Conservation (phyloP, 2,888 invertebrate species). For the Catocala nupta region DNA sequence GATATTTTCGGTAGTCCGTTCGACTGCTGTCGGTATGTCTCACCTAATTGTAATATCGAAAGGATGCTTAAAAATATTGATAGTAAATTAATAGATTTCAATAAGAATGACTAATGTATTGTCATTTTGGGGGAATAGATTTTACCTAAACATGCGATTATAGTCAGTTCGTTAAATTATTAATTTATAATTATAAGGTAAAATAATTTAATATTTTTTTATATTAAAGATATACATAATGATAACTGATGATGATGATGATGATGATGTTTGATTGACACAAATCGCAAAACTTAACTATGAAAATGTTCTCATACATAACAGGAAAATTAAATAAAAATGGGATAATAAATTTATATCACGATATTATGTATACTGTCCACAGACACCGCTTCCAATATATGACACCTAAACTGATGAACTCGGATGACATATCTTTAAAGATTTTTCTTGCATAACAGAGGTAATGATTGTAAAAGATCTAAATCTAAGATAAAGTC, state of each 20-base stretch:
- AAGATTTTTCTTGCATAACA: conserved; percentile 9
- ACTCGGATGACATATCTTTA: background rate
- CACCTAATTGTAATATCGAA: conserved; percentile 6
- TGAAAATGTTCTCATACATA: conserved; percentile 8
- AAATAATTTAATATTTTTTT: conserved; percentile 9
- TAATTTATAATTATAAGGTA: conserved; percentile 10
- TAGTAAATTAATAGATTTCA: conserved; percentile 7
- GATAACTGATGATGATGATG: background rate
- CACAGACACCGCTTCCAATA: background rate
- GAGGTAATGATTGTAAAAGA: background rate
- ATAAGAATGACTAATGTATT: conserved; percentile 14
- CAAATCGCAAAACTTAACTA: conserved; percentile 5
- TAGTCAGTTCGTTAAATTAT: background rate
- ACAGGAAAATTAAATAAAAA: conserved; percentile 10
- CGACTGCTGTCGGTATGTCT: conserved; percentile 6
- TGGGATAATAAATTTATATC: conserved; percentile 5
- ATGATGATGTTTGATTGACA: background rate
- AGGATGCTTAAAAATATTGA: conserved; percentile 8
- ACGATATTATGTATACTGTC: conserved; percentile 2
- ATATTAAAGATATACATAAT: background rate
- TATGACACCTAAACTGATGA: background rate
- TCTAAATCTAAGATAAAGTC: background rate
- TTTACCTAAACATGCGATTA: background rate
- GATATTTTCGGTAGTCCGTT: conserved; percentile 5
- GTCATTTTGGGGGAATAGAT: conserved; percentile 11